These are phyloP conservation scores for Sebastes fasciatus DNA, from an alignment of 2,113 vertebrate species.

Conservation along the genomic window DNA sequence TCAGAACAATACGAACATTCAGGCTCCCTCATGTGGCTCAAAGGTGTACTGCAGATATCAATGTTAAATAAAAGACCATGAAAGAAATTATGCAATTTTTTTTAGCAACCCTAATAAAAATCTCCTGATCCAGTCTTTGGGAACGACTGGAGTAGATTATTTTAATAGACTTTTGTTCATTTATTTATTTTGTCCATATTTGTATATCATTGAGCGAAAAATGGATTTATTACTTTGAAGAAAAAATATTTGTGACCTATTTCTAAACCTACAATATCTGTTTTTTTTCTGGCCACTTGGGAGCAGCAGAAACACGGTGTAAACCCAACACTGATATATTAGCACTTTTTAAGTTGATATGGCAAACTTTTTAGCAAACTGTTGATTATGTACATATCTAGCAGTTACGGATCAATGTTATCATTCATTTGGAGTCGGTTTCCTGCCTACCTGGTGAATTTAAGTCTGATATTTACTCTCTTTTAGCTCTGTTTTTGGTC, in stretches of 20 bases:
- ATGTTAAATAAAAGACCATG: no score
- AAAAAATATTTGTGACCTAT: not conserved
- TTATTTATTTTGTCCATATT: not conserved
- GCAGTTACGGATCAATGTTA: not conserved
- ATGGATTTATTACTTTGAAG: not conserved
- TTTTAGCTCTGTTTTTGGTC: not conserved
- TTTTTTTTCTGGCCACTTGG: not conserved
- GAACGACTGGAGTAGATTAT: not conserved
- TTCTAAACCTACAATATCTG: not conserved
- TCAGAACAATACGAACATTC: no score
- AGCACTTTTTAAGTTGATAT: not conserved
- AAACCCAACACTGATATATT: not conserved
- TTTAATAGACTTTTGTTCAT: not conserved
- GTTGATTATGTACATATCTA: not conserved
- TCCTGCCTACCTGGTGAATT: not conserved
- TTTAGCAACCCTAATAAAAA: no score
- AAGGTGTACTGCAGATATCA: no score
- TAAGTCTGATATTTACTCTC: not conserved
- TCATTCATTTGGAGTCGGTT: not conserved
- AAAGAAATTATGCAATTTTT: no score
- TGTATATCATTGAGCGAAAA: not conserved
- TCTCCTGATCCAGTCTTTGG: no score
- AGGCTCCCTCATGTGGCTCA: no score
- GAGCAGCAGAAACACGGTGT: not conserved
- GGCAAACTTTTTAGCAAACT: not conserved